A percentile compares a stretch with the other conserved stretches of the same genome.
These are phyloP conservation scores for Laticauda colubrina DNA, from an alignment of 2,113 vertebrate species.

Conservation along the genomic window DNA sequence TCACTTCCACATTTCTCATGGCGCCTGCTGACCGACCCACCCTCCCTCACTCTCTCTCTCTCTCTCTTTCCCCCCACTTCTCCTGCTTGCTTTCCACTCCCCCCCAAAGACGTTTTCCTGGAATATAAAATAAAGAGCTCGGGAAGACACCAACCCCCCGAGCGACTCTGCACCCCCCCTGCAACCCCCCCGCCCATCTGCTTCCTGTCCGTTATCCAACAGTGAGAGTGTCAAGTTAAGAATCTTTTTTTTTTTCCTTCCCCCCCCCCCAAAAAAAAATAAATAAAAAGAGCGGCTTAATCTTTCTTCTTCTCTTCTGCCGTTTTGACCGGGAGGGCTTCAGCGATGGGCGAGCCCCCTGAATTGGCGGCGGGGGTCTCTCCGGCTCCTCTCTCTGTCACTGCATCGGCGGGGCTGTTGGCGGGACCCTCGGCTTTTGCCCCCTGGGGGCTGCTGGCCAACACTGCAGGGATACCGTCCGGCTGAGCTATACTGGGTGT, in stretches of 20 bases:
- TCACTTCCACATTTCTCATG: not conserved
- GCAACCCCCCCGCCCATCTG: not conserved
- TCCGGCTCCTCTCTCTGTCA: conserved; percentile 22
- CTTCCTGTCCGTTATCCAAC: conserved; percentile 21
- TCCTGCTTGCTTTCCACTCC: accelerated
- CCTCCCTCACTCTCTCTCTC: no score
- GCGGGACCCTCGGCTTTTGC: not conserved
- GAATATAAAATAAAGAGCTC: conserved; percentile 33
- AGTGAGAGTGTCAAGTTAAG: conserved; percentile 18
- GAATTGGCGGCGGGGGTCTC: not conserved
- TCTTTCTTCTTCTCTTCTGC: conserved; percentile 90
- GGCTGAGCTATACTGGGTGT: conserved; percentile 10
- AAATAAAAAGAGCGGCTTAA: conserved; percentile 65
- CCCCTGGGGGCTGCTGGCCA: not conserved
- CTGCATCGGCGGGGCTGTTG: not conserved
- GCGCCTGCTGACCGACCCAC: not conserved
- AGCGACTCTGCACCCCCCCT: not conserved
- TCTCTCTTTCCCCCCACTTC: no score
- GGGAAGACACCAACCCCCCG: not conserved
- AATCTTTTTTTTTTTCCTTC: not conserved
- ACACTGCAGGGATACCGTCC: conserved; percentile 15
- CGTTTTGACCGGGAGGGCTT: conserved; percentile 74
- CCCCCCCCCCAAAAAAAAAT: not conserved
- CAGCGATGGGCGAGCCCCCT: conserved; percentile 18
- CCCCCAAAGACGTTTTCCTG: not conserved